phyloP scores from a whole-genome alignment of 1,140 invertebrate genomes.

The Dendroctonus ponderosae region DNA sequence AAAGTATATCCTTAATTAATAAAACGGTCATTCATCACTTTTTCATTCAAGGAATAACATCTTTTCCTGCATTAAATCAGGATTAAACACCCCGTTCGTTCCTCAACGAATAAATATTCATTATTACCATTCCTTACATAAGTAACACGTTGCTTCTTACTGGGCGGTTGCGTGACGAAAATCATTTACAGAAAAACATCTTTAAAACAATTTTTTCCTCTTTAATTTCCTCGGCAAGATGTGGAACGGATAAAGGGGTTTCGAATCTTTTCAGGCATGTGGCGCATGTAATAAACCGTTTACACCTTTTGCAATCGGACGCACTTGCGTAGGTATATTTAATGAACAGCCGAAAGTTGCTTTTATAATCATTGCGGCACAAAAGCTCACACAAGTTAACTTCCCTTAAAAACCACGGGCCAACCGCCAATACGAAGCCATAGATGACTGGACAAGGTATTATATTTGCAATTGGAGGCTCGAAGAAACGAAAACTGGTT shows the following conservation, averaged over 20 bases:
- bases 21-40: constrained; percentile 3
- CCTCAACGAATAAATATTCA: constrained; percentile 10
- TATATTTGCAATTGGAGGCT: too few relatives aligned
- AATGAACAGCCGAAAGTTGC: too few relatives aligned
- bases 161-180: constrained; percentile 9
- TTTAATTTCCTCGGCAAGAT: background rate
- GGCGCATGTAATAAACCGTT: background rate
- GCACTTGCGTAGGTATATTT: too few relatives aligned
- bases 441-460: too few relatives aligned
- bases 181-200: constrained; percentile 13
- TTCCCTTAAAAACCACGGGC: too few relatives aligned
- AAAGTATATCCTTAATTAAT: background rate
- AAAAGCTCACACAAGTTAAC: too few relatives aligned
- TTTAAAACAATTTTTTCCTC: background rate
- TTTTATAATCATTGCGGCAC: too few relatives aligned
- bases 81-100: constrained; percentile 9
- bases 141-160: constrained; percentile 11
- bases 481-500: too few relatives aligned
- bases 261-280: constrained; percentile 8
- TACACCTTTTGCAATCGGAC: too few relatives aligned
- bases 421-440: too few relatives aligned
- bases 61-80: constrained; percentile 11
- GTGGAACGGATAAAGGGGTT: constrained; percentile 4
- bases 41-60: background rate
- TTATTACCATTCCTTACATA: constrained; percentile 15